Conservation (phyloP, 2,888 invertebrate species). For the Amaurobius ferox region DNA sequence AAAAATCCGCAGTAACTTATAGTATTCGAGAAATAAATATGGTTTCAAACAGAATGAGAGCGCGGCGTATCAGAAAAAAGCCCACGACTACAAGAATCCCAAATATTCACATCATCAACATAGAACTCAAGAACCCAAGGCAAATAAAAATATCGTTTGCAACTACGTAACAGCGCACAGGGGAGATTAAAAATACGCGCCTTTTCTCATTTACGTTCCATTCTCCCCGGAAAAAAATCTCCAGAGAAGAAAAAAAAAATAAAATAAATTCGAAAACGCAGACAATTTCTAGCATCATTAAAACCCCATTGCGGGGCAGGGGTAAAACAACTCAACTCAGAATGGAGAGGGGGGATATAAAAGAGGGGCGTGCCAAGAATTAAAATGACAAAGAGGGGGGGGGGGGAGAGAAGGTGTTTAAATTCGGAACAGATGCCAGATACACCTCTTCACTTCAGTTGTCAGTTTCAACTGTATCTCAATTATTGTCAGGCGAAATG, state of each 20-base stretch:
- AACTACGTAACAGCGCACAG: background rate
- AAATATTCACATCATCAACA: no score
- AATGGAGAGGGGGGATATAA: background rate
- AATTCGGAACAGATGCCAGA: slow-evolving; percentile 1
- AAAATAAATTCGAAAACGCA: no score
- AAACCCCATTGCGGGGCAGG: slow-evolving; percentile 20
- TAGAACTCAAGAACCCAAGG: no score
- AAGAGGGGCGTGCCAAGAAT: slow-evolving; percentile 41
- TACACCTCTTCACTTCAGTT: slow-evolving; percentile 17
- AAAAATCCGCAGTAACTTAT: no score
- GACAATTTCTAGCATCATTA: slow-evolving; percentile 33
- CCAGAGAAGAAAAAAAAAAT: no score
- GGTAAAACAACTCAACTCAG: background rate
- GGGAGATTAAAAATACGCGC: background rate
- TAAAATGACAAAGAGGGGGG: slow-evolving; percentile 29
- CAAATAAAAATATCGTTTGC: background rate
- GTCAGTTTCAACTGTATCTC: slow-evolving; percentile 9
- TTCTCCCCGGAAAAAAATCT: no score
- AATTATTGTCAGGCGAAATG: background rate
- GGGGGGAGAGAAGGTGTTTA: background rate
- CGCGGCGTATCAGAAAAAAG: no score
- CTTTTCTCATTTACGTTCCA: background rate
- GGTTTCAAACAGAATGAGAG: no score
- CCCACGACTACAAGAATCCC: no score
- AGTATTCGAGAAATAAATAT: no score